phyloP scores from a whole-genome alignment of 2,797 vertebrate species.

The Apogon hyalosoma region DNA sequence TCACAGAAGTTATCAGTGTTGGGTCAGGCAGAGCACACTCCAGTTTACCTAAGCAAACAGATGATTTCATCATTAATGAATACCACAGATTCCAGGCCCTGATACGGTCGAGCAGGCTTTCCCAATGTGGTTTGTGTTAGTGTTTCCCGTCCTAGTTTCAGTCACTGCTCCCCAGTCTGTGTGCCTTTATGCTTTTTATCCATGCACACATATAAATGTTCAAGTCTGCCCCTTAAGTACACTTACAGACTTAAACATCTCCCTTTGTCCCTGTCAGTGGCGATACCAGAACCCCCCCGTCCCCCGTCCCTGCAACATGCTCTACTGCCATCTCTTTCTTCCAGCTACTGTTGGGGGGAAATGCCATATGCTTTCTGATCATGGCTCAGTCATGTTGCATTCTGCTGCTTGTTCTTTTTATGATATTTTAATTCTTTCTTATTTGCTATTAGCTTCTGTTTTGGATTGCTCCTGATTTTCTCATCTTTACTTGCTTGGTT shows the following conservation, averaged over 20 bases:
- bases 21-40: constrained; percentile 33
- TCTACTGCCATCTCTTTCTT: constrained; percentile 79
- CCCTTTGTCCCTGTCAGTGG: constrained; percentile 63
- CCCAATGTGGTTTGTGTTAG: constrained; percentile 57
- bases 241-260: constrained; percentile 75
- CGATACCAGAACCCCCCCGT: constrained; percentile 41
- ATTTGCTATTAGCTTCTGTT: constrained; percentile 78
- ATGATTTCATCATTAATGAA: constrained; percentile 37
- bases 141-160: constrained; percentile 49
- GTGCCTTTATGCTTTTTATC: constrained; percentile 60
- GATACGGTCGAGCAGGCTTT: constrained; percentile 29
- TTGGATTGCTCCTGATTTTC: constrained; percentile 81
- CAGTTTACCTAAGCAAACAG: constrained; percentile 51
- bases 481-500: constrained; percentile 82
- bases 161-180: constrained; percentile 60
- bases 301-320: constrained; percentile 75
- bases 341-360: constrained; percentile 78
- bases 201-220: constrained; percentile 70
- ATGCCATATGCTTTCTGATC: constrained; percentile 76
- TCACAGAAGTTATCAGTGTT: constrained; percentile 23
- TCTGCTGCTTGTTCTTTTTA: constrained; percentile 80
- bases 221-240: constrained; percentile 67
- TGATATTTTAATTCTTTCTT: constrained; percentile 78
- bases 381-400: constrained; percentile 83
- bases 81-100: constrained; percentile 44